phyloP scores from a whole-genome alignment of 2,113 vertebrate genomes.

The Delphinapterus leucas region DNA sequence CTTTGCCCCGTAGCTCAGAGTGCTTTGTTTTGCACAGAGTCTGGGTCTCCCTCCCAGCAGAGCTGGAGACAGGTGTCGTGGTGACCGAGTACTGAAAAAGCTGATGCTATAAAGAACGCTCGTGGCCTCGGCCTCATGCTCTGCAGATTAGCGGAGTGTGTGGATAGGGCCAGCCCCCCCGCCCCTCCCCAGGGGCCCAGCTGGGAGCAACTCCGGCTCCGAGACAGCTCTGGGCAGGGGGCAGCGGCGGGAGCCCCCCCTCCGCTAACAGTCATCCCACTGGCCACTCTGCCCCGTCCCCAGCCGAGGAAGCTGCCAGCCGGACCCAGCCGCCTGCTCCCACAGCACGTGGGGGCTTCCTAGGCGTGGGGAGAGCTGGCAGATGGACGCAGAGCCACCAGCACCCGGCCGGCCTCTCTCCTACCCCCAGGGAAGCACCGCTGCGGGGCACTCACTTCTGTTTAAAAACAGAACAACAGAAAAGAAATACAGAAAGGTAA shows the following conservation, averaged over 20 bases:
- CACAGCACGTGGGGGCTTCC: not conserved
- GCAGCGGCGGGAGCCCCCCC: accelerated
- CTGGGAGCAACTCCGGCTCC: accelerated
- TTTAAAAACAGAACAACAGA: not conserved
- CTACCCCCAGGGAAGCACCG: accelerated
- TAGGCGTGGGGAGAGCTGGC: accelerated
- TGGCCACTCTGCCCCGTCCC: not conserved
- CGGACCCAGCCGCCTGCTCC: accelerated
- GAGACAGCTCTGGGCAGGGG: no score
- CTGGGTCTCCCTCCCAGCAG: not conserved
- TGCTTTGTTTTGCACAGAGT: not conserved
- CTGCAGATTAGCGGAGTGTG: accelerated
- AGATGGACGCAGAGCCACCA: not conserved
- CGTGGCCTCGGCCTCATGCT: not conserved
- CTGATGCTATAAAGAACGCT: not conserved
- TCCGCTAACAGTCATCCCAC: not conserved
- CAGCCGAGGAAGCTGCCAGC: accelerated
- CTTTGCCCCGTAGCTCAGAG: accelerated
- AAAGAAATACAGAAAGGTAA: not conserved
- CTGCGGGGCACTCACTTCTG: not conserved
- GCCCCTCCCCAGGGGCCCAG: not conserved
- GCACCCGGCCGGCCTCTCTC: not conserved
- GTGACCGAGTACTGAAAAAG: no score
- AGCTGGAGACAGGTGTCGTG: not conserved
- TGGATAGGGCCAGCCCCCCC: accelerated